Evolutionary conservation across 2,797 vertebrate genomes (phyloP), one percentile per base, ranked within the genome.

Genomic region (Capromys pilorides): DNA sequence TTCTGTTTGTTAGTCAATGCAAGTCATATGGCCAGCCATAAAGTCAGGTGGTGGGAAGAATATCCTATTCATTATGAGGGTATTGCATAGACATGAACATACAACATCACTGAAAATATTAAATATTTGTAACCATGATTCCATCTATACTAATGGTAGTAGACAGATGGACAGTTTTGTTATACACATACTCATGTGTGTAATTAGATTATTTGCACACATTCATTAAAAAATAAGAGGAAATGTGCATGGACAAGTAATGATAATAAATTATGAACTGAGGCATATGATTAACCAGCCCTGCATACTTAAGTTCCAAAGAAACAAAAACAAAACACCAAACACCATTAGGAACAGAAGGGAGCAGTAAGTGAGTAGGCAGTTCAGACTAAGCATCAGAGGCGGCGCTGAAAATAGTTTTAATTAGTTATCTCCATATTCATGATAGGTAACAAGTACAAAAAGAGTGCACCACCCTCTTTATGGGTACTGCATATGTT

Each of bases 101-200:
- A 73, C 64, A 62, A 77, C 57, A 88, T 28, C 49, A 75, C 9
- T 12, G 10, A 64, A n/a, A 77, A 78, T 82, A 22, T 77, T 78
- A 81, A 82, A 83, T 69, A 81, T 88, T 71, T 92, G 18, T 24
- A 82, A 80, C 31, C 82, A 71, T 41, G 83, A 66, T 67, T 79
- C 36, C 1, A 62, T 78, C 45, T 69, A 59, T 10, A 45, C 33
- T 61, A 78, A 61, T 61, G 28, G 12, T 19, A 51, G 24, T n/a
- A 36, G 33, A 8, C 14, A 86, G 59, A 24, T 13, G 9, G 49
- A 45, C 28, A 80, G 49, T 82, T 69, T 31, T 11, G 3, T 80
- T 26, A n/a, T 36, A 57, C 31, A 10, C n/a, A 4, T 69, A 6
- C 26, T 6, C 10, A 54, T 69, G 36, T 54, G 10, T 45, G 62